These are phyloP conservation scores for Pedicia rivosa DNA, from an alignment of 2,888 invertebrate genomes.

Conservation along the genomic window DNA sequence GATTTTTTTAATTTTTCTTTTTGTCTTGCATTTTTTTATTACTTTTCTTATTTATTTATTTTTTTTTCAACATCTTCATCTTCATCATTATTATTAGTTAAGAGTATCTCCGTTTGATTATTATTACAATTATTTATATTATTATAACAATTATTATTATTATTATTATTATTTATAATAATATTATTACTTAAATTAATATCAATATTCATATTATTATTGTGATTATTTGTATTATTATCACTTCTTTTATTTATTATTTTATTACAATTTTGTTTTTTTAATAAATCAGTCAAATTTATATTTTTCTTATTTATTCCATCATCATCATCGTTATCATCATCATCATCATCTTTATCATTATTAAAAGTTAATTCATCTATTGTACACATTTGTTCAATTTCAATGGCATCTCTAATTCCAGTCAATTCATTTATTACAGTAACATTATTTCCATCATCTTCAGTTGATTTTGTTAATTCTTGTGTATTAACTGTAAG, in stretches of 20 bases:
- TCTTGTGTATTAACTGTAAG: slow-evolving; percentile 3
- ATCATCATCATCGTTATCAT: neutral
- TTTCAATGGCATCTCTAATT: neutral
- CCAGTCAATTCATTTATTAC: neutral
- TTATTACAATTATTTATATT: neutral
- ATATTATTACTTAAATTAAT: neutral
- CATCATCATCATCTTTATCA: neutral
- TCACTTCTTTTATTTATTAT: too few relatives aligned
- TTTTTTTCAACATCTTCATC: too few relatives aligned
- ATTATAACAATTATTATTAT: neutral
- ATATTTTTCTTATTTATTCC: neutral
- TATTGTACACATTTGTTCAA: neutral
- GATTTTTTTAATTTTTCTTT: too few relatives aligned
- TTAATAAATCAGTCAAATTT: neutral
- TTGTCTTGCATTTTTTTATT: too few relatives aligned
- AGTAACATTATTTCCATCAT: neutral
- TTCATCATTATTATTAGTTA: slow-evolving; percentile 1
- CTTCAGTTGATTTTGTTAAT: slow-evolving; percentile 5
- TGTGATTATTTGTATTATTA: neutral
- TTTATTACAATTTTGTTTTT: neutral
- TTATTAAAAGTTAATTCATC: neutral
- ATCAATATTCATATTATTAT: neutral
- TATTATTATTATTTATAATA: neutral
- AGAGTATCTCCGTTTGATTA: too few relatives aligned
- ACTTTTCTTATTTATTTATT: too few relatives aligned